phyloP scores from a whole-genome alignment of 1,140 invertebrate species.

The Drosophila dunni region DNA sequence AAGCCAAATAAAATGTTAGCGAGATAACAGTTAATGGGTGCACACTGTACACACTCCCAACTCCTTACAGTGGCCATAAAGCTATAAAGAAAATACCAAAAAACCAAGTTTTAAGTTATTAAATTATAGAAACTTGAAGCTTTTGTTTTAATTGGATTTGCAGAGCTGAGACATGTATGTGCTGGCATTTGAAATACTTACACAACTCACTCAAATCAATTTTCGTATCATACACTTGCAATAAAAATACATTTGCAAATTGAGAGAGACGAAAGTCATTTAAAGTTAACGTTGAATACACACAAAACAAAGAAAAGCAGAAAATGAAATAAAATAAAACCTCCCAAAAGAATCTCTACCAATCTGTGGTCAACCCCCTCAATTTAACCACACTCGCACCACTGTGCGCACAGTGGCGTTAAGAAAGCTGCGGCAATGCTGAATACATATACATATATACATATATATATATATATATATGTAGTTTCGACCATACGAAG shows the following conservation, averaged over 20 bases:
- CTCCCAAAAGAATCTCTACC: slow-evolving; percentile 37
- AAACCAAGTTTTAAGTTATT: slow-evolving; percentile 1
- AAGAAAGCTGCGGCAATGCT: slow-evolving; percentile 44
- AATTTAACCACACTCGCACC: slow-evolving; percentile 25
- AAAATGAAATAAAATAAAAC: not conserved
- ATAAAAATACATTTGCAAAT: slow-evolving; percentile 39
- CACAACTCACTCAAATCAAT: slow-evolving; percentile 24
- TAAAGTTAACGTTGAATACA: slow-evolving; percentile 26
- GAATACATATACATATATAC: slow-evolving; percentile 15
- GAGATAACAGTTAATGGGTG: slow-evolving; percentile 54
- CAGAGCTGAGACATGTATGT: not conserved
- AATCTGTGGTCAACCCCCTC: slow-evolving; percentile 7
- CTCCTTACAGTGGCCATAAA: slow-evolving; percentile 15
- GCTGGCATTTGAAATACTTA: slow-evolving; percentile 3
- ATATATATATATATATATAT: no score
- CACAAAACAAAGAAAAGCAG: not conserved
- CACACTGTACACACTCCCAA: slow-evolving; percentile 24
- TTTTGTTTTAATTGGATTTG: not conserved
- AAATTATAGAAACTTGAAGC: slow-evolving; percentile 1
- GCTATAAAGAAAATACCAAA: not conserved
- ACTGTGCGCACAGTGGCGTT: slow-evolving; percentile 32
- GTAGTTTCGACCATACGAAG: slow-evolving; percentile 66
- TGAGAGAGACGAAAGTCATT: slow-evolving; percentile 52
- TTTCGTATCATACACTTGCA: slow-evolving; percentile 22
- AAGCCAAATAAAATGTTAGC: slow-evolving; percentile 39